These are phyloP conservation scores for Aphelinus atriplicis DNA, from an alignment of 1,140 invertebrate genomes.

Conservation along the genomic window DNA sequence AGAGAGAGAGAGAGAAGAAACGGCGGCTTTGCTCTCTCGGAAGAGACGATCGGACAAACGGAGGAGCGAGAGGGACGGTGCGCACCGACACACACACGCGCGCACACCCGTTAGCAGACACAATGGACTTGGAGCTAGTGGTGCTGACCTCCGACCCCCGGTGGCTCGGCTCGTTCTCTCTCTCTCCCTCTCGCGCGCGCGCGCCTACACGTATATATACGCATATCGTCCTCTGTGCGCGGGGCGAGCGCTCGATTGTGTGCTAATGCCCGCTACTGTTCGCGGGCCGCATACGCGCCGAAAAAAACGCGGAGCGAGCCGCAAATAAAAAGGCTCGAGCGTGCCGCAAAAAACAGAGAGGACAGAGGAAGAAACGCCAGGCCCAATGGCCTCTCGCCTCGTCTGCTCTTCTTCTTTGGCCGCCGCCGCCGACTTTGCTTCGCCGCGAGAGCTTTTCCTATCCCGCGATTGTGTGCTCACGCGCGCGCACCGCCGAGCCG, in stretches of 20 bases:
- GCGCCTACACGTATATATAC: conserved; percentile 51
- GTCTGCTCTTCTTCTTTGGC: too few species aligned
- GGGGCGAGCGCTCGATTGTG: conserved; percentile 56
- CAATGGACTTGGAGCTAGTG: conserved; percentile 59
- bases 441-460: too few species aligned
- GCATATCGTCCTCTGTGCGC: conserved; percentile 43
- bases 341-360: too few species aligned
- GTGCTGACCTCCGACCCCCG: conserved; percentile 62
- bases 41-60: too few species aligned
- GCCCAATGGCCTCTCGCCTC: too few species aligned
- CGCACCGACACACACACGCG: conserved; percentile 18
- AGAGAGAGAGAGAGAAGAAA: conserved; percentile 28
- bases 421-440: too few species aligned
- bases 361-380: too few species aligned
- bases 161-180: conserved; percentile 43
- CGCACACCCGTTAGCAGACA: conserved; percentile 46
- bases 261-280: conserved; percentile 63
- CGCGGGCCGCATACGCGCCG: conserved; percentile 24
- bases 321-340: too few species aligned
- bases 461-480: too few species aligned
- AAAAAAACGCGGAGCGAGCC: too few species aligned
- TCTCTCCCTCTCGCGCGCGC: conserved; percentile 46
- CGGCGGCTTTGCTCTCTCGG: too few species aligned
- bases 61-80: conserved; percentile 1
- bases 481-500: too few species aligned